A percentile compares a stretch with the other conserved stretches of the same genome.
Conservation (phyloP, 2,797 vertebrate genomes). For the Premnoplex brunnescens region DNA sequence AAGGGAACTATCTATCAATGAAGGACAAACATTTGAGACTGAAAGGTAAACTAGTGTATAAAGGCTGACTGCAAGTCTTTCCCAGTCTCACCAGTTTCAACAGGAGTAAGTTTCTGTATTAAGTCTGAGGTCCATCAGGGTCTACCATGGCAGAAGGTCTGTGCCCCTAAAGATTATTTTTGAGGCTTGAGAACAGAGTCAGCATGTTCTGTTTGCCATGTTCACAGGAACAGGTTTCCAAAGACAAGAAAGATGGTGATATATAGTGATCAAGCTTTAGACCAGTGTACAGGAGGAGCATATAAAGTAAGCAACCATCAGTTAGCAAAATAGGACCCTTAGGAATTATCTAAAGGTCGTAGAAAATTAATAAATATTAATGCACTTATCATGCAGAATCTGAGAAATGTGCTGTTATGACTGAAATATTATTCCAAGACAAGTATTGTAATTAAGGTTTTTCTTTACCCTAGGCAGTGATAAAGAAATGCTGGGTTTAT, state of each 20-base stretch:
- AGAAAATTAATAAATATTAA: conserved; percentile 79
- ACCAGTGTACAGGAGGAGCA: conserved; percentile 3
- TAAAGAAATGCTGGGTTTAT: conserved; percentile 70
- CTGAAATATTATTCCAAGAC: conserved; percentile 78
- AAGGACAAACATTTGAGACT: background rate
- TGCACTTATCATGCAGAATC: conserved; percentile 73
- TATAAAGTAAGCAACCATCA: conserved; percentile 66
- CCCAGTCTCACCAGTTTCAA: background rate
- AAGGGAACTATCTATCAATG: background rate
- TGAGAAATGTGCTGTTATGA: conserved; percentile 72
- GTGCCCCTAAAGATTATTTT: background rate
- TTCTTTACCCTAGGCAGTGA: conserved; percentile 73
- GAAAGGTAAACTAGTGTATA: background rate
- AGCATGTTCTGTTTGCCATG: background rate
- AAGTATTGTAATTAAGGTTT: conserved; percentile 75
- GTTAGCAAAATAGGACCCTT: conserved; percentile 65
- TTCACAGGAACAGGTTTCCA: background rate
- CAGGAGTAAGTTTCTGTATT: background rate
- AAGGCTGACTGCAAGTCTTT: background rate
- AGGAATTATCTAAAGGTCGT: conserved; percentile 75
- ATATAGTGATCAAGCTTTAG: conserved; percentile 16
- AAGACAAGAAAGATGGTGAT: conserved; percentile 14
- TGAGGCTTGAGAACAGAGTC: background rate
- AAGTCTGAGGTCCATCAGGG: background rate
- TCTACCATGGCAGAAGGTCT: background rate